phyloP scores from a whole-genome alignment of 2,113 vertebrate species.

The Prolemur simus region DNA sequence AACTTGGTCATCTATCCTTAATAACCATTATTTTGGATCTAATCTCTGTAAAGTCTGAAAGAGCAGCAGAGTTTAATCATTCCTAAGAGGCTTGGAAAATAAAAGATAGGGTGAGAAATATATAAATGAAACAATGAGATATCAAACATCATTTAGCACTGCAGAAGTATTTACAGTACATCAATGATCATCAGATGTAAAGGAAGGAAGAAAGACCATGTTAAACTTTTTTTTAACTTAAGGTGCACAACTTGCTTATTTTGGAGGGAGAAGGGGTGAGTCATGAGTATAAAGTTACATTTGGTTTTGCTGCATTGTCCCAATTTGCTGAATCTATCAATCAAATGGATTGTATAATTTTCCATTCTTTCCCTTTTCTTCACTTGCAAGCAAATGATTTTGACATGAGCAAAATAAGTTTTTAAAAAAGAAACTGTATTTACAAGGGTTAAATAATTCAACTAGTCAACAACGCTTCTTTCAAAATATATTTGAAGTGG shows the following conservation, averaged over 20 bases:
- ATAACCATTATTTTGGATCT: not conserved
- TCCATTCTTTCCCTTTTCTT: not conserved
- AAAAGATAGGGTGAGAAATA: not conserved
- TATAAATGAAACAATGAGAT: not conserved
- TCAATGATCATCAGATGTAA: not conserved
- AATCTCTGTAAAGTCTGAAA: not conserved
- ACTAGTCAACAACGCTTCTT: conserved; percentile 23
- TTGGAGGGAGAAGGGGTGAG: not conserved
- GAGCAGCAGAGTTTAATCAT: not conserved
- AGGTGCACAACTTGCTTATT: not conserved
- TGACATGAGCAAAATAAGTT: conserved; percentile 21
- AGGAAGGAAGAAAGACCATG: not conserved
- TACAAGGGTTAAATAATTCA: conserved; percentile 59
- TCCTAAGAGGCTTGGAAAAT: not conserved
- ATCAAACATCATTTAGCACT: not conserved
- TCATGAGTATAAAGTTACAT: not conserved
- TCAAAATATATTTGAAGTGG: conserved; percentile 52
- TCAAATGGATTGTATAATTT: not conserved
- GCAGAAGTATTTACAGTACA: not conserved
- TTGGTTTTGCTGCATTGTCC: not conserved
- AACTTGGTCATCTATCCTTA: not conserved
- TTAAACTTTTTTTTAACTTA: not conserved
- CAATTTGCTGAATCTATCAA: not conserved
- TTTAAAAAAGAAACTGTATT: conserved; percentile 40
- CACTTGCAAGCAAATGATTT: conserved; percentile 13